Base-by-base conservation (phyloP, 2,888 invertebrate species). In the Gonocerus acuteangulatus region DNA sequence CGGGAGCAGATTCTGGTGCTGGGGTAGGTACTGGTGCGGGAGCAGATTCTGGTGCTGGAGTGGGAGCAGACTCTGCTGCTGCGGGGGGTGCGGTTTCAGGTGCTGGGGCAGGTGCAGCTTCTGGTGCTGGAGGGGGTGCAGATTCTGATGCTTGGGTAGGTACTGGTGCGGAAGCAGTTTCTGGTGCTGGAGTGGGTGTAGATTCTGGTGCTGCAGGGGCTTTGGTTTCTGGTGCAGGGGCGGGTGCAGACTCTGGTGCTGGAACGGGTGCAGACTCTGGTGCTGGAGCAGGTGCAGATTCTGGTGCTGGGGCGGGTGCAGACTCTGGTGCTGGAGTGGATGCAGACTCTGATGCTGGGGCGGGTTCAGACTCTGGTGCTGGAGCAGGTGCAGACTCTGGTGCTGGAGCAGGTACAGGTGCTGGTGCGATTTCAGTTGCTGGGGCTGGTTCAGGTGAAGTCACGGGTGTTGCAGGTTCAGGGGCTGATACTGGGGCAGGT, bases 361-460 rank as follows among this genome's bases (percentile, higher is more conserved):
- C 61, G 68, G 64, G 65, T 68, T 68, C 65, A 9, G 13, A 15
- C 70, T 67, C 39, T 62, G 57, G n/a, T 13, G 42, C 54, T 36
- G 48, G 44, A 19, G 48, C 45, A 52, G 61, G 48, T 22, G 44
- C 27, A 9, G 62, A 36, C 16, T 48, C 22, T 44, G 54, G 44
- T 27, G 62, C 48, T n/a, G 51, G 57, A 23, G 61, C 19, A 18
- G 32, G 39, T 42, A 42, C 61, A 21, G 56, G 61, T 23, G 60
- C 44, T 4, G 54, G n/a, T 11, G 63, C 54, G 16, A 58, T 36
- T 36, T 62, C 23, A 32, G 59, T n/a, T 9, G 51, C 11, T 4
- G 22, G 19, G 16, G 62, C 7, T 19, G 60, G 42, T 19, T 51
- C 58, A 9, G 52, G 22, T 18, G 54, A 19, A 18, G 19, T 47